Base-by-base conservation (phyloP, 1,140 invertebrate species). In the Sarcophaga bullata region DNA sequence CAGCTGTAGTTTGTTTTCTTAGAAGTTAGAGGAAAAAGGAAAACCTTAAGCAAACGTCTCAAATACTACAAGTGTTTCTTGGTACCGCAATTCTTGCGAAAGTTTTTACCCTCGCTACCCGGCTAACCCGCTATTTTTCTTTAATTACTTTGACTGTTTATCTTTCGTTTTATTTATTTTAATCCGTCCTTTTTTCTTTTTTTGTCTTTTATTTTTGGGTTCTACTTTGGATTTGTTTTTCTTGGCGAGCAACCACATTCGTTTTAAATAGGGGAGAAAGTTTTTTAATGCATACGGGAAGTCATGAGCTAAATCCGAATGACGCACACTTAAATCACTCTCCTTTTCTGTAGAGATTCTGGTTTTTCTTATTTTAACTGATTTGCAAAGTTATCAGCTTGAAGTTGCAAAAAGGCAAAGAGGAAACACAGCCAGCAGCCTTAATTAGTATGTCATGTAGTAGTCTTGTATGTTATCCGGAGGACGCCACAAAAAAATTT, bases 261-360 rank as follows among this genome's bases (percentile, higher is more conserved):
- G 62, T 25, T 68, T 68, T n/a, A n/a, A 68, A 68, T 68, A 68
- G 62, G 62, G 62, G 19, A 17, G 62, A 68, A 68, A 68, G n/a
- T n/a, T 68, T 68, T 68, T 68, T 68, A 68, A 68, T 68, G 62
- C n/a, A 68, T 68, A 68, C 62, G 17, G 62, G 62, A 68, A 58
- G n/a, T 13, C 15, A 68, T n/a, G n/a, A 68, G n/a, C 13, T 58
- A 37, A n/a, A n/a, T n/a, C 25, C 25, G 25, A 37, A 37, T 37
- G 25, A 37, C 25, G 25, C n/a, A 37, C 25, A 37, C 4, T 37
- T 37, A 37, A 37, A 37, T 37, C n/a, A 37, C 25, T 37, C 25
- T 37, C 25, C 4, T 37, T 37, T 37, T 37, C 4, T 37, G 25
- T 37, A 37, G 25, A 37, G 4, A 37, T 37, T 37, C 25, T 37